Conservation (phyloP, 2,888 invertebrate species). For the Latrodectus elegans region DNA sequence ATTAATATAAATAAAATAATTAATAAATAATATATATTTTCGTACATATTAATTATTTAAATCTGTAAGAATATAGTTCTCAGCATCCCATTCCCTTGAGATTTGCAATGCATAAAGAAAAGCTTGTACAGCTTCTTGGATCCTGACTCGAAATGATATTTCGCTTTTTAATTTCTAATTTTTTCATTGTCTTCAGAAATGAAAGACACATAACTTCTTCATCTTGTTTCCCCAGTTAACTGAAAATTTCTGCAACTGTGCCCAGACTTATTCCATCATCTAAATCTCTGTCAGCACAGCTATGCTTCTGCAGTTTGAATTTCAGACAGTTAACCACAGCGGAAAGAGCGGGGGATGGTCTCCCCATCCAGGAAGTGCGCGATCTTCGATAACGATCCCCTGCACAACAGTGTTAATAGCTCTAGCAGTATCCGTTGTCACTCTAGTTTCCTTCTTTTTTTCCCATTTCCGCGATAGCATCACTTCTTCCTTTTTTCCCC, state of each 20-base stretch:
- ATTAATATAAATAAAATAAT: too few relatives aligned
- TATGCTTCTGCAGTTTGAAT: background rate
- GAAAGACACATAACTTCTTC: too few relatives aligned
- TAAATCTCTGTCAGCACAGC: background rate
- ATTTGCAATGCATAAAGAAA: too few relatives aligned
- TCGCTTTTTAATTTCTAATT: background rate
- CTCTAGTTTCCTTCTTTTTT: background rate
- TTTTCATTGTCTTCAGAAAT: background rate
- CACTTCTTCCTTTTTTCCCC: background rate
- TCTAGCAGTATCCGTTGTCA: slow-evolving; percentile 1
- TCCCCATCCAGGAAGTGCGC: background rate
- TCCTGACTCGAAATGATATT: background rate
- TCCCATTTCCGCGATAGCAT: background rate
- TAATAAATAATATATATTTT: too few relatives aligned
- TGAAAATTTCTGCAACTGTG: too few relatives aligned
- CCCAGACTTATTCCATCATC: background rate
- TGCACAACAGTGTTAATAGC: background rate
- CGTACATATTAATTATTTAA: too few relatives aligned
- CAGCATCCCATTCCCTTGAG: too few relatives aligned
- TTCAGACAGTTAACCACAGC: background rate
- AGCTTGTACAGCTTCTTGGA: too few relatives aligned
- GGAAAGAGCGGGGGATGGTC: background rate
- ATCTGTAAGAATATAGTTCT: too few relatives aligned
- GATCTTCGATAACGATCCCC: background rate
- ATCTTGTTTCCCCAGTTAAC: too few relatives aligned